phyloP scores from a whole-genome alignment of 2,888 invertebrate genomes.

The Vannuccia rotundouncinata region DNA sequence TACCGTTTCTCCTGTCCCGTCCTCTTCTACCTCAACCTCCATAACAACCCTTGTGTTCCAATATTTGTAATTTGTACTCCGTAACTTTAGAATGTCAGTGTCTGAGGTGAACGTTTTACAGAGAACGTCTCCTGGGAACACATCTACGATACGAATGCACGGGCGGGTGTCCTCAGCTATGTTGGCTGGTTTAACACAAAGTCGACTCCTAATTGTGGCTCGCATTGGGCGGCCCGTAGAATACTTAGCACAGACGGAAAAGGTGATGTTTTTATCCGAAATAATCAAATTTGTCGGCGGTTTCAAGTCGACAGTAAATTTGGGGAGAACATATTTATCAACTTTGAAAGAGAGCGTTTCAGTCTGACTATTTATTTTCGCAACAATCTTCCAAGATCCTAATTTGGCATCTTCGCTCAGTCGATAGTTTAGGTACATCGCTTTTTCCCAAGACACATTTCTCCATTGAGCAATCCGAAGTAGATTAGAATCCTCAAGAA shows the following conservation, averaged over 20 bases:
- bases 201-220: neutral
- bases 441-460: conserved; percentile 43
- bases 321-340: conserved; percentile 32
- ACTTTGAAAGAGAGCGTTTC: conserved; percentile 21
- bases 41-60: neutral
- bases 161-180: neutral
- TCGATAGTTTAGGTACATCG: conserved; percentile 29
- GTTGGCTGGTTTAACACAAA: conserved; percentile 9
- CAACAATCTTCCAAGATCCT: conserved; percentile 28
- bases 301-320: conserved; percentile 27
- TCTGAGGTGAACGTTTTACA: neutral
- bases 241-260: conserved; percentile 31
- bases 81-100: neutral
- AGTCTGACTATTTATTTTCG: neutral
- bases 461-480: conserved; percentile 46
- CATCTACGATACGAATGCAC: conserved; percentile 23
- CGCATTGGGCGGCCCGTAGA: conserved; percentile 15
- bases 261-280: conserved; percentile 21
- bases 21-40: conserved; percentile 14
- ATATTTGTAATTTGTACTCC: neutral
- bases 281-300: neutral
- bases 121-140: neutral
- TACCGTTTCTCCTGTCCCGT: neutral
- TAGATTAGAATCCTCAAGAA: conserved; percentile 45
- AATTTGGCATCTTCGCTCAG: neutral